Percentiles rank a stretch among this genome's conserved stretches.
These are phyloP conservation scores for Megalopta genalis DNA, from an alignment of 1,140 invertebrate genomes.

Conservation along the genomic window DNA sequence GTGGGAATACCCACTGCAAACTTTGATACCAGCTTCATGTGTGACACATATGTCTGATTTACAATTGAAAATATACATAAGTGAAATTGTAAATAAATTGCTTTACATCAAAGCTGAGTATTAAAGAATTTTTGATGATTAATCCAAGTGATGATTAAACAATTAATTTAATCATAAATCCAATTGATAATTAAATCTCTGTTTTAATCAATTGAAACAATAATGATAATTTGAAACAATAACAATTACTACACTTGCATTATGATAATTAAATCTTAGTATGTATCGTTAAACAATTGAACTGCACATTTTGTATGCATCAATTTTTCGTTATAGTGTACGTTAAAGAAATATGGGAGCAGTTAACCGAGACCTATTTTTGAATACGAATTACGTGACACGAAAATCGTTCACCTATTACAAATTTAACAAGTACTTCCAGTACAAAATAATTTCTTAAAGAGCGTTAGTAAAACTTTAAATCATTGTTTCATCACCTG, in stretches of 20 bases:
- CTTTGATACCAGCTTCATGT: slow-evolving; percentile 90
- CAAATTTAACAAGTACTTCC: neutral
- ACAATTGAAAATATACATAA: slow-evolving; percentile 3
- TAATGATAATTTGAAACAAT: neutral
- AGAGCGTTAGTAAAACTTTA: neutral
- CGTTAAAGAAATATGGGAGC: slow-evolving; percentile 6
- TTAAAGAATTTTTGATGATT: too few relatives aligned
- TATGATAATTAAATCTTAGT: neutral
- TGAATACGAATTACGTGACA: slow-evolving; percentile 17
- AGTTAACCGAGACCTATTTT: slow-evolving; percentile 27
- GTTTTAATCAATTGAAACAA: too few relatives aligned
- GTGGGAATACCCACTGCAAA: slow-evolving; percentile 86
- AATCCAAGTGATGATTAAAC: too few relatives aligned
- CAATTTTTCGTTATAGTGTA: neutral
- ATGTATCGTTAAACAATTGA: neutral
- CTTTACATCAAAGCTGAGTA: neutral
- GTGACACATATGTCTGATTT: slow-evolving; percentile 85
- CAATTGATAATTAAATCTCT: too few relatives aligned
- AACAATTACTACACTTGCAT: neutral
- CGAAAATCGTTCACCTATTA: neutral
- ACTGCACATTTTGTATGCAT: neutral
- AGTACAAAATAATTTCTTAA: neutral
- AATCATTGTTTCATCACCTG: slow-evolving; percentile 77
- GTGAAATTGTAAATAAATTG: neutral
- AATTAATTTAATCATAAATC: too few relatives aligned